A percentile compares a stretch with the other conserved stretches of the same genome.
These are phyloP conservation scores for Panulirus ornatus DNA, from an alignment of 1,140 invertebrate genomes.

Conservation along the genomic window DNA sequence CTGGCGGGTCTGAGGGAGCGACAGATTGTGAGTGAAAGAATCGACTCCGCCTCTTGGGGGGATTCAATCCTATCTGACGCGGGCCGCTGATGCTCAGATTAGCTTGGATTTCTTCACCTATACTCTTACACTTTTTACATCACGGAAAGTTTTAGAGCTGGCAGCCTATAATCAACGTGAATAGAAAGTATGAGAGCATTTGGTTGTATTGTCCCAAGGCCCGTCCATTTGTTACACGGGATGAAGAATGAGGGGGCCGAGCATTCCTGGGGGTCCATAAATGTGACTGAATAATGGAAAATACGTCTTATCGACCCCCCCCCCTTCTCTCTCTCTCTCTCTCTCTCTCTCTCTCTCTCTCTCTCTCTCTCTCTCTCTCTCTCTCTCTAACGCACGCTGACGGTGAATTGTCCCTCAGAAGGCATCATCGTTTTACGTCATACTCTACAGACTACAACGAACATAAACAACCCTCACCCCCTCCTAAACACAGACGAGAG, in stretches of 20 bases:
- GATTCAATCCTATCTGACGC: conserved; percentile 71
- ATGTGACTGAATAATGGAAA: too few relatives aligned
- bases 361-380: too few relatives aligned
- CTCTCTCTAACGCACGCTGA: too few relatives aligned
- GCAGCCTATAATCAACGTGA: conserved; percentile 68
- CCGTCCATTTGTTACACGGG: conserved; percentile 6
- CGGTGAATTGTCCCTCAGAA: too few relatives aligned
- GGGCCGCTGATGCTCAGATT: conserved; percentile 70
- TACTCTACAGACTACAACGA: too few relatives aligned
- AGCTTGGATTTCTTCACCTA: conserved; percentile 71
- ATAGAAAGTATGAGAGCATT: conserved; percentile 69
- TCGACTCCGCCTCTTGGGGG: conserved; percentile 68
- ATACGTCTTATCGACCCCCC: neutral
- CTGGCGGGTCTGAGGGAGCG: conserved; percentile 24
- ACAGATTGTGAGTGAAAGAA: conserved; percentile 72
- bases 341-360: neutral
- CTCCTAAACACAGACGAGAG: too few relatives aligned
- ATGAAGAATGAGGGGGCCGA: conserved; percentile 27
- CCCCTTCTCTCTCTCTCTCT: neutral
- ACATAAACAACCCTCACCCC: too few relatives aligned
- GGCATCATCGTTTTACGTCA: too few relatives aligned
- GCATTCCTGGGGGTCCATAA: neutral
- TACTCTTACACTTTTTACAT: conserved; percentile 67
- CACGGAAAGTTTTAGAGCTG: conserved; percentile 59
- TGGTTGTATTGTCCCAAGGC: conserved; percentile 45